These are phyloP conservation scores for Nycticorax nycticorax DNA, from an alignment of 2,113 vertebrate species.

Conservation along the genomic window DNA sequence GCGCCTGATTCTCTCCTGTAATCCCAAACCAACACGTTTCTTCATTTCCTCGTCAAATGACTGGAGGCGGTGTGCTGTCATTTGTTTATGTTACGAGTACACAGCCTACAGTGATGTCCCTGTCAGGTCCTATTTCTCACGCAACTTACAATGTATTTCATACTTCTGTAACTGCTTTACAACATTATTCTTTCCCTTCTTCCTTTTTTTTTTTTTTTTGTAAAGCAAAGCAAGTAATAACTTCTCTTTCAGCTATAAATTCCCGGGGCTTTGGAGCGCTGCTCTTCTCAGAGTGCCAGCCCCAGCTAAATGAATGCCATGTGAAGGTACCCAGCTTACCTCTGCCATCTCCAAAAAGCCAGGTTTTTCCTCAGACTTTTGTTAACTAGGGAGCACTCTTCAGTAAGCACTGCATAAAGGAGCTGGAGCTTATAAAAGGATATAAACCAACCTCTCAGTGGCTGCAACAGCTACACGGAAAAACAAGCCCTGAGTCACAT, in stretches of 20 bases:
- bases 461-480: background rate
- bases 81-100: background rate
- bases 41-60: background rate
- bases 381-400: background rate
- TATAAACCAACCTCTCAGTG: background rate
- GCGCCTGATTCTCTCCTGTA: background rate
- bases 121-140: background rate
- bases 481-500: background rate
- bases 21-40: background rate
- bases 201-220: background rate
- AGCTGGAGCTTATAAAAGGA: background rate
- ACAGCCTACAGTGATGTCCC: background rate
- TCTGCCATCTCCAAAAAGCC: fast-evolving
- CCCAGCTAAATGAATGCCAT: fast-evolving
- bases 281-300: background rate
- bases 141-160: background rate
- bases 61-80: background rate
- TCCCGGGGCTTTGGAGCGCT: background rate
- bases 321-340: background rate
- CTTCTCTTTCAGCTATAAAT: background rate
- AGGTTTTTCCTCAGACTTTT: background rate
- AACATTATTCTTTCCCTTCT: background rate
- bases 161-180: background rate
- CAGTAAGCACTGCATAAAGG: background rate
- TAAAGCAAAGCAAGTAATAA: background rate